A percentile compares a stretch with the other conserved stretches of the same genome.
Evolutionary conservation across 53 echinoderm and acorn worm genomes (phyloP).

Genomic region (Echinometra lucunter): DNA sequence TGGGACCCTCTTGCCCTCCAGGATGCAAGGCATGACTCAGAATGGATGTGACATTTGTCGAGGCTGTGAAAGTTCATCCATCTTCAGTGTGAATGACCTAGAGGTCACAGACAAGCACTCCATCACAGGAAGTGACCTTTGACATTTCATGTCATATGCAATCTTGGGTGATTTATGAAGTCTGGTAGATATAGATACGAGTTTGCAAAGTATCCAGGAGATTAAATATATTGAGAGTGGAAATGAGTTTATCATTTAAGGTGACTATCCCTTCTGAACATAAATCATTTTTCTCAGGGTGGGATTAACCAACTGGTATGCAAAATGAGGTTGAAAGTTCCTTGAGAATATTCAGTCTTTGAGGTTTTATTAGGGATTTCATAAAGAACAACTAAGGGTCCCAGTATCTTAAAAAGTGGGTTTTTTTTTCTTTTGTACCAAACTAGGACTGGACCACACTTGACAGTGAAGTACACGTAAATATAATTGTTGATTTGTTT

Average conservation of each 20-base stretch:
- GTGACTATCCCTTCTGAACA: background rate
- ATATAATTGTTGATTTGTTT: too few relatives aligned
- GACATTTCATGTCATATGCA: constrained; percentile 42
- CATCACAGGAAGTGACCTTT: constrained; percentile 67
- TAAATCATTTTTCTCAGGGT: background rate
- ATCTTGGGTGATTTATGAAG: constrained; percentile 56
- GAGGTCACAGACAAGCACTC: constrained; percentile 42
- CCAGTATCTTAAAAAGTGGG: too few relatives aligned
- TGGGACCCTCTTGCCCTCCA: too few relatives aligned
- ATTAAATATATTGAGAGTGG: background rate
- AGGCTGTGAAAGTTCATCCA: background rate
- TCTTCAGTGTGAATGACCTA: constrained; percentile 28
- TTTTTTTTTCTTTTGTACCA: too few relatives aligned
- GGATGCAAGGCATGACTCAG: background rate
- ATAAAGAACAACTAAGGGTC: too few relatives aligned
- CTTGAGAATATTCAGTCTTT: too few relatives aligned
- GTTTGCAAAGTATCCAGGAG: background rate
- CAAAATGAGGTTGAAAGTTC: background rate
- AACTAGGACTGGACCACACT: too few relatives aligned
- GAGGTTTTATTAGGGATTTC: too few relatives aligned
- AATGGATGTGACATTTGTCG: background rate
- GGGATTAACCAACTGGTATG: background rate
- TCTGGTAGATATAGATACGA: background rate
- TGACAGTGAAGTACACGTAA: too few relatives aligned
- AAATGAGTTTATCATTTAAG: background rate